Evolutionary conservation across 2,888 invertebrate genomes (phyloP).

Genomic region (Conops quadrifasciatus): DNA sequence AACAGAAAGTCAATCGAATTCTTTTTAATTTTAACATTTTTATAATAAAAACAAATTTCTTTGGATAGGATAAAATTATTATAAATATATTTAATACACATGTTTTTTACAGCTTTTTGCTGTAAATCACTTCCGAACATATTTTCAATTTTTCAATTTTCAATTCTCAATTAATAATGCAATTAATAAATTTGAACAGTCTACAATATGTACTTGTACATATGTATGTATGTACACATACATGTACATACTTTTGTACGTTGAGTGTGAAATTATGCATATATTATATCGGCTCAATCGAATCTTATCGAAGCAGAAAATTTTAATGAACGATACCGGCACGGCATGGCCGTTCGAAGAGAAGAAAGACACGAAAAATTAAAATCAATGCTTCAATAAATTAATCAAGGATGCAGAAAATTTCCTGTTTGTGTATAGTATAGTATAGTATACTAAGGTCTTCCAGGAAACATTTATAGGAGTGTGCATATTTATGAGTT

Average conservation of each 20-base stretch:
- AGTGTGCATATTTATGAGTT: too few species aligned
- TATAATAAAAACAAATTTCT: too few species aligned
- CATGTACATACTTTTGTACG: slow-evolving; percentile 17
- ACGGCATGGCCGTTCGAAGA: too few species aligned
- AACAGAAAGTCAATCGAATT: too few species aligned
- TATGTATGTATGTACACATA: too few species aligned
- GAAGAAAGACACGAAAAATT: too few species aligned
- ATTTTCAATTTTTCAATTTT: slow-evolving; percentile 15
- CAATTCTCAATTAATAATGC: slow-evolving; percentile 18
- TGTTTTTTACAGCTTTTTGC: too few species aligned
- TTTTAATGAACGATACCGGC: slow-evolving; percentile 19
- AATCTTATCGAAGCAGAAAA: slow-evolving; percentile 26
- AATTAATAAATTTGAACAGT: slow-evolving; percentile 20
- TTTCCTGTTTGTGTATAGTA: neutral
- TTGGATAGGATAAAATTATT: too few species aligned
- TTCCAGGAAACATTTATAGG: too few species aligned
- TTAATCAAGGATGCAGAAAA: slow-evolving; percentile 1
- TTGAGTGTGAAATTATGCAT: slow-evolving; percentile 22
- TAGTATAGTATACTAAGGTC: too few species aligned
- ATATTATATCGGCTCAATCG: slow-evolving; percentile 25
- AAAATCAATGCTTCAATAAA: neutral
- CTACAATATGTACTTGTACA: neutral
- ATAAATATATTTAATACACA: too few species aligned
- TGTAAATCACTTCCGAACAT: slow-evolving; percentile 14
- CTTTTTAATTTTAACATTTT: too few species aligned